Evolutionary conservation across 2,888 invertebrate species (phyloP).

Genomic region (Nephrotoma appendiculata): DNA sequence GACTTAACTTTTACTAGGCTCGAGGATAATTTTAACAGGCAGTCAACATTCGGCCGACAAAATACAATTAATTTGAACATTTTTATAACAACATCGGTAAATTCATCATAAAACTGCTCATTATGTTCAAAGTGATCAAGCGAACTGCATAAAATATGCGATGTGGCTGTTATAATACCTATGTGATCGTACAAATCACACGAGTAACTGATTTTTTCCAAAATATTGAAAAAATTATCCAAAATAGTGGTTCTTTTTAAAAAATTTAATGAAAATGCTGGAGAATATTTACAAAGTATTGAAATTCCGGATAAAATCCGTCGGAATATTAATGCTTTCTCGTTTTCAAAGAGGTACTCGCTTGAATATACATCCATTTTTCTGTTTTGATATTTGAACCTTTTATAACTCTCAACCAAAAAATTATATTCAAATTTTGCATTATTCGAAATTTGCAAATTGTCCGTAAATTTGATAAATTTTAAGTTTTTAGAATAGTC

Average conservation of each 20-base stretch:
- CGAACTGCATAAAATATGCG: background rate
- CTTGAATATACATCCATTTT: background rate
- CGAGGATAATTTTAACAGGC: background rate
- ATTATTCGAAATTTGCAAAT: background rate
- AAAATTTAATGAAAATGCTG: background rate
- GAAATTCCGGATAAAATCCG: slow-evolving; percentile 9
- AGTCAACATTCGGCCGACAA: background rate
- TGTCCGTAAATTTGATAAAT: background rate
- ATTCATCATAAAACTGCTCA: background rate
- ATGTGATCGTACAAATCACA: background rate
- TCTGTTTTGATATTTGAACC: background rate
- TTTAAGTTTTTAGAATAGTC: background rate
- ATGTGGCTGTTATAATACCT: background rate
- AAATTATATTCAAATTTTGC: slow-evolving; percentile 1
- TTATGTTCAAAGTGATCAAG: background rate
- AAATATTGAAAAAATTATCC: background rate
- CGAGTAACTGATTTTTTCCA: background rate
- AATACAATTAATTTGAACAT: background rate
- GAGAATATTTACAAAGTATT: slow-evolving; percentile 8
- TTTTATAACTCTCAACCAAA: background rate
- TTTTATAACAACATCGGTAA: background rate
- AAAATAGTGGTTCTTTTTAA: background rate
- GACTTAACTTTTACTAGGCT: background rate
- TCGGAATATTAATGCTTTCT: slow-evolving; percentile 9
- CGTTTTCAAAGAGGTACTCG: background rate